Conservation (phyloP, 2,113 vertebrate species). For the Chrysemys picta region DNA sequence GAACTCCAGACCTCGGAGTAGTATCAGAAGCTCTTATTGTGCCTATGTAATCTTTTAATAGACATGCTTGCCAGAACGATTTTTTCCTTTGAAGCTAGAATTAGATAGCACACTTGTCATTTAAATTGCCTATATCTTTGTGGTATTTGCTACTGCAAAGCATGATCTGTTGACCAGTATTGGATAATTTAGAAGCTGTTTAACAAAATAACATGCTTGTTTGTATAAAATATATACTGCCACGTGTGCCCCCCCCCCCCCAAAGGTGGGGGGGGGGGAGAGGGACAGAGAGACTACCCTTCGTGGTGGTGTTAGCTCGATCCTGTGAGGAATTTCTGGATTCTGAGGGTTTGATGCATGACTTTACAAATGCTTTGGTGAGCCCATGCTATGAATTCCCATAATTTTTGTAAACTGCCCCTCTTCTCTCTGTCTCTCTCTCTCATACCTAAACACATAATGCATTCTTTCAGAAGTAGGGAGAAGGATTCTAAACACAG, state of each 20-base stretch:
- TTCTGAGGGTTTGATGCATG: slow-evolving; percentile 51
- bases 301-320: not conserved
- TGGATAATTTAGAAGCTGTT: slow-evolving; percentile 70
- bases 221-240: slow-evolving; percentile 47
- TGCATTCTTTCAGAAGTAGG: not conserved
- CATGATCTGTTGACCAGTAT: slow-evolving; percentile 51
- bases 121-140: slow-evolving; percentile 67
- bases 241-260: not conserved
- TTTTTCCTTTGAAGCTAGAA: slow-evolving; percentile 52
- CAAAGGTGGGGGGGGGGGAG: not conserved
- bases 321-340: slow-evolving; percentile 43
- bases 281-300: not conserved
- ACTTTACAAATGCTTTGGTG: slow-evolving; percentile 20
- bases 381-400: slow-evolving; percentile 46
- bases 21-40: slow-evolving; percentile 48
- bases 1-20: slow-evolving; percentile 51
- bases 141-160: slow-evolving; percentile 16
- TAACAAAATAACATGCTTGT: slow-evolving; percentile 59
- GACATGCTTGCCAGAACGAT: slow-evolving; percentile 56
- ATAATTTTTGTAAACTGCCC: not conserved
- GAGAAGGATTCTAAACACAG: not conserved
- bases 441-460: not conserved
- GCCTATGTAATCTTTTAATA: slow-evolving; percentile 64
- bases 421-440: not conserved
- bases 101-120: slow-evolving; percentile 61